These are phyloP conservation scores for Nowickia ferox DNA, from an alignment of 2,888 invertebrate genomes.

Conservation along the genomic window DNA sequence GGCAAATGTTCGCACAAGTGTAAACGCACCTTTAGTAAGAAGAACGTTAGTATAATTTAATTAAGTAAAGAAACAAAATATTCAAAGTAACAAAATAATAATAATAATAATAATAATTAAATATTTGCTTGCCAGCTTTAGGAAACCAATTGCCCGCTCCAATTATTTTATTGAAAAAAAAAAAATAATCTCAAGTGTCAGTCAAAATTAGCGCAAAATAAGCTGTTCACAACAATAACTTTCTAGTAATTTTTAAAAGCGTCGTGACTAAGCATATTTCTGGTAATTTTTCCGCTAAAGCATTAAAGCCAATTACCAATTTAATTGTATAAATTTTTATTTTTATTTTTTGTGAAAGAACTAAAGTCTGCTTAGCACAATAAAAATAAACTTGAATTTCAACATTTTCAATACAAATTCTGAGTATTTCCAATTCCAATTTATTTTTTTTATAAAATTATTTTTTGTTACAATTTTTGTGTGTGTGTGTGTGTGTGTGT, in stretches of 20 bases:
- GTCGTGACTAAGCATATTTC: slow-evolving; percentile 48
- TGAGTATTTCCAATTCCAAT: background rate
- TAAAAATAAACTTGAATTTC: background rate
- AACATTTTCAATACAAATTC: slow-evolving; percentile 9
- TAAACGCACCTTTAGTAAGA: background rate
- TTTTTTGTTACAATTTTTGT: slow-evolving; percentile 1
- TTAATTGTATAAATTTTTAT: slow-evolving; percentile 22
- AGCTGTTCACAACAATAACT: slow-evolving; percentile 38
- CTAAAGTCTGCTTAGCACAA: slow-evolving; percentile 7
- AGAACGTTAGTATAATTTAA: no score
- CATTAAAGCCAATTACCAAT: slow-evolving; percentile 54
- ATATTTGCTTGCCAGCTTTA: background rate
- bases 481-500: slow-evolving; percentile 1
- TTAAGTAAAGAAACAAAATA: background rate
- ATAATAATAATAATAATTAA: background rate
- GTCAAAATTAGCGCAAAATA: slow-evolving; percentile 31
- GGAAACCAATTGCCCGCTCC: background rate
- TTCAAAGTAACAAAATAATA: background rate
- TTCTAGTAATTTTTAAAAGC: slow-evolving; percentile 56
- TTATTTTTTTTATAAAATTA: background rate
- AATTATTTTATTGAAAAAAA: background rate
- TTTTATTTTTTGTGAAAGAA: background rate
- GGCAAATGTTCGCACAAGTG: no score
- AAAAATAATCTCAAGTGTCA: slow-evolving; percentile 31
- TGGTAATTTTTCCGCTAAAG: background rate